Conservation (phyloP, 2,797 vertebrate genomes). For the Microctenopoma stevenorrisi region DNA sequence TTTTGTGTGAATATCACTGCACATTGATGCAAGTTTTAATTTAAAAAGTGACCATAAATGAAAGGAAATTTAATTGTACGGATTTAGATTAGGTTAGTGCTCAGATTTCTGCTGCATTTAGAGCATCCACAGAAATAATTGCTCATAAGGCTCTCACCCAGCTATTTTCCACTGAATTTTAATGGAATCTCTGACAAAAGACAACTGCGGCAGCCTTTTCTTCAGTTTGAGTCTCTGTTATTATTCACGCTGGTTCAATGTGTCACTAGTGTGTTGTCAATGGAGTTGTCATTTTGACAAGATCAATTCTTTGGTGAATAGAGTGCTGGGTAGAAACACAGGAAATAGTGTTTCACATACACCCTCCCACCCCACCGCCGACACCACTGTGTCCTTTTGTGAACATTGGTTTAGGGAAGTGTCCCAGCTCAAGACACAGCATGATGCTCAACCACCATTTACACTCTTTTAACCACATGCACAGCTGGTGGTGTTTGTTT, state of each 20-base stretch:
- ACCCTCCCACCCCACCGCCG: not conserved
- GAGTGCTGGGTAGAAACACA: slow-evolving; percentile 58
- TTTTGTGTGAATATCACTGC: not conserved
- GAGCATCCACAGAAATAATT: slow-evolving; percentile 53
- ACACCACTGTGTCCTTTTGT: slow-evolving; percentile 27
- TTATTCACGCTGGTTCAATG: slow-evolving; percentile 62
- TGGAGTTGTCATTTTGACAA: slow-evolving; percentile 63
- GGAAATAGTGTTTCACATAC: slow-evolving; percentile 50
- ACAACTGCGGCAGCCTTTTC: slow-evolving; percentile 46
- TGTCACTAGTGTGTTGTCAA: slow-evolving; percentile 62
- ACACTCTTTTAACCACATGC: slow-evolving; percentile 43
- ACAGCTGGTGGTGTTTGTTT: slow-evolving; percentile 15
- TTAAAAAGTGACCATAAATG: slow-evolving; percentile 22
- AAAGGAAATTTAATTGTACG: slow-evolving; percentile 1
- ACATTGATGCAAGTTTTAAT: slow-evolving; percentile 17
- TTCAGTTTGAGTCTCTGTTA: slow-evolving; percentile 56
- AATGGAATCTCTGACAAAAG: slow-evolving; percentile 59
- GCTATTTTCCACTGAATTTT: slow-evolving; percentile 59
- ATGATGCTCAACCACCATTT: slow-evolving; percentile 47
- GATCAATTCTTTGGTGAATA: slow-evolving; percentile 42
- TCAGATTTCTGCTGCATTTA: slow-evolving; percentile 22
- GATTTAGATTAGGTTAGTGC: slow-evolving; percentile 30
- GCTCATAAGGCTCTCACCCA: slow-evolving; percentile 46
- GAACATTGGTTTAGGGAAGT: slow-evolving; percentile 59
- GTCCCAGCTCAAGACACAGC: slow-evolving; percentile 63